Base-by-base conservation (phyloP, 2,113 vertebrate genomes). In the Elachura formosa region DNA sequence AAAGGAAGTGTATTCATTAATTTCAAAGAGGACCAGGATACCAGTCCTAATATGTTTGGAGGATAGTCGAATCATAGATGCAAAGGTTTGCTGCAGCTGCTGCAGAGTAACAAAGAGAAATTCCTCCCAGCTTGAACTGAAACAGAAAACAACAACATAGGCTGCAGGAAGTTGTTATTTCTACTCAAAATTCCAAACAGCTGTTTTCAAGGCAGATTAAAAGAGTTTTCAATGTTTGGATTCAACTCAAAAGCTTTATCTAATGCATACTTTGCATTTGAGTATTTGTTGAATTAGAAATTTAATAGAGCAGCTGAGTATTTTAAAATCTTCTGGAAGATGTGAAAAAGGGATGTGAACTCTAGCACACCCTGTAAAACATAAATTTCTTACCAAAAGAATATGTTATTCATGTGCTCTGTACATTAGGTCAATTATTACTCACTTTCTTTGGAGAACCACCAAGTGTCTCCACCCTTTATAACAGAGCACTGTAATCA, bases 341-440 rank as follows among this genome's bases (percentile, higher is more conserved):
- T 93, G 76, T 96, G 93, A 94, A 97, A 97, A 93, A 96, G 93
- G 96, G 96, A 97, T 97, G 96, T 97, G 97, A 98, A 98, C 97
- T 97, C 96, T 97, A 88, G 87, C 95, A 98, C 94, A 97, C 97
- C 92, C 97, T 84, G 91, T 97, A 97, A 98, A 97, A 96, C 94
- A 97, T 97, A 95, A 96, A 96, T 97, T 97, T 95, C 96, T 97
- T 96, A 95, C 94, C 94, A 96, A 96, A 97, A 98, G 97, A 98
- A 97, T 98, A 98, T 97, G 97, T 97, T 98, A 98, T 98, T 98
- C 96, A 97, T 98, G 97, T 92, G 95, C 96, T 98, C 97, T 98
- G 98, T 98, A 98, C 97, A 97, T 98, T 98, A 98, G 97, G 97
- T 98, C 98, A 98, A 96, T 98, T 97, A 96, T 98, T 98, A 98